Percentiles rank a stretch among this genome's conserved stretches.
phyloP scores from a whole-genome alignment of 1,140 invertebrate species.

The Ridgeia piscesae region DNA sequence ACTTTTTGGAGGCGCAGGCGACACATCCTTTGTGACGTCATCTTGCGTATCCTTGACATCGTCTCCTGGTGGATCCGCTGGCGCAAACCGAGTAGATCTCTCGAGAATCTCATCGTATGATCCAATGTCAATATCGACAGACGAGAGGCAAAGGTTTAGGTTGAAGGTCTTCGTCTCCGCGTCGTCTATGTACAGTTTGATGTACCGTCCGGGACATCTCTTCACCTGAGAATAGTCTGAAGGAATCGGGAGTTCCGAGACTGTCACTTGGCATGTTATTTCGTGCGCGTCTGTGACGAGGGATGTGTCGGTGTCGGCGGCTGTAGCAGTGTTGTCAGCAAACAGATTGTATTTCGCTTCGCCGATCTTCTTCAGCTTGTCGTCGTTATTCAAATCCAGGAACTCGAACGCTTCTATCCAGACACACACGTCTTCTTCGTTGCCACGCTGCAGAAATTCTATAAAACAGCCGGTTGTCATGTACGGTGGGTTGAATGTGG shows the following conservation, averaged over 20 bases:
- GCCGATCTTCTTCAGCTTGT: not conserved
- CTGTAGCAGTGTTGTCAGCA: not conserved
- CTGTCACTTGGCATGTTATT: not conserved
- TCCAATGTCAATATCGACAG: not conserved
- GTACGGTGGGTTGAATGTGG: not conserved
- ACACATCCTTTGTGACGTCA: too few relatives aligned
- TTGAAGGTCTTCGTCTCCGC: not conserved
- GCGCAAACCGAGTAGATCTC: not conserved
- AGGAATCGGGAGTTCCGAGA: not conserved
- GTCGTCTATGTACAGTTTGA: not conserved
- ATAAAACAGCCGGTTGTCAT: not conserved
- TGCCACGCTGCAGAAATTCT: not conserved
- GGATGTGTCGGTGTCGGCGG: not conserved
- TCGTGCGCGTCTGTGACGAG: not conserved
- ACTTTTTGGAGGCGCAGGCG: not conserved
- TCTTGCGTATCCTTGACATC: not conserved
- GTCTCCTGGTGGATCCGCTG: not conserved
- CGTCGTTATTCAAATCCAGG: not conserved
- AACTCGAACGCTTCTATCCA: not conserved
- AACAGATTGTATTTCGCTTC: not conserved
- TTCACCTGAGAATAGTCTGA: not conserved
- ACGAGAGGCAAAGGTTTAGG: not conserved
- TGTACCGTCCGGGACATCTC: not conserved
- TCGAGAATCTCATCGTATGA: not conserved
- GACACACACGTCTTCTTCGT: not conserved